phyloP scores from a whole-genome alignment of 2,888 invertebrate species.

The Agrilus cyanescens region DNA sequence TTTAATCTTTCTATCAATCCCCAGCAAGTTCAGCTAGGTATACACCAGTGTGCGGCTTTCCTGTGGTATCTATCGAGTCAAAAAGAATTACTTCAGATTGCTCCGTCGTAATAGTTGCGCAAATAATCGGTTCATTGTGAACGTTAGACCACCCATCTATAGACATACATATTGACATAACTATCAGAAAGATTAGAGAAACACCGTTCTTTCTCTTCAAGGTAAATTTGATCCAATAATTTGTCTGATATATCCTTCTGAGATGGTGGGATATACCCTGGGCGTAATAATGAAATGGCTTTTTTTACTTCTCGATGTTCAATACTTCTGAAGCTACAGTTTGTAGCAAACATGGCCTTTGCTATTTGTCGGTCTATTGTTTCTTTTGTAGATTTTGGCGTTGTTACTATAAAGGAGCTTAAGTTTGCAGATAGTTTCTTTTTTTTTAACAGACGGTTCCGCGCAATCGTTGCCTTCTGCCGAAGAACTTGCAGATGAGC shows the following conservation, averaged over 20 bases:
- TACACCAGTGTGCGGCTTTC: slow-evolving; percentile 9
- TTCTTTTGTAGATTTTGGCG: neutral
- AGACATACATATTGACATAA: slow-evolving; percentile 8
- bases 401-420: neutral
- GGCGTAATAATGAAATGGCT: slow-evolving; percentile 7
- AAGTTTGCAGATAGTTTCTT: too few relatives aligned
- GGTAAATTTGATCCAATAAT: slow-evolving; percentile 9
- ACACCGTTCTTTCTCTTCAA: slow-evolving; percentile 7
- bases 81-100: slow-evolving; percentile 5
- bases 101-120: slow-evolving; percentile 8
- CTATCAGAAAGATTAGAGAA: too few relatives aligned
- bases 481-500: too few relatives aligned
- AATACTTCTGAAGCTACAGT: slow-evolving; percentile 6
- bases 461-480: too few relatives aligned
- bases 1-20: slow-evolving; percentile 4
- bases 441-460: too few relatives aligned
- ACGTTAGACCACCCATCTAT: slow-evolving; percentile 15
- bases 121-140: slow-evolving; percentile 13
- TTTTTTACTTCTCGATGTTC: slow-evolving; percentile 6
- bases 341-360: slow-evolving; percentile 7
- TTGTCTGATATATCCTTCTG: slow-evolving; percentile 3
- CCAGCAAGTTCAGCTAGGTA: slow-evolving; percentile 8
- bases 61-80: slow-evolving; percentile 11
- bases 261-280: slow-evolving; percentile 13
- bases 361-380: slow-evolving; percentile 7